Percentiles rank a stretch among this genome's conserved stretches.
Evolutionary conservation across 2,888 invertebrate genomes (phyloP).

Genomic region (Euzophera pinguis): DNA sequence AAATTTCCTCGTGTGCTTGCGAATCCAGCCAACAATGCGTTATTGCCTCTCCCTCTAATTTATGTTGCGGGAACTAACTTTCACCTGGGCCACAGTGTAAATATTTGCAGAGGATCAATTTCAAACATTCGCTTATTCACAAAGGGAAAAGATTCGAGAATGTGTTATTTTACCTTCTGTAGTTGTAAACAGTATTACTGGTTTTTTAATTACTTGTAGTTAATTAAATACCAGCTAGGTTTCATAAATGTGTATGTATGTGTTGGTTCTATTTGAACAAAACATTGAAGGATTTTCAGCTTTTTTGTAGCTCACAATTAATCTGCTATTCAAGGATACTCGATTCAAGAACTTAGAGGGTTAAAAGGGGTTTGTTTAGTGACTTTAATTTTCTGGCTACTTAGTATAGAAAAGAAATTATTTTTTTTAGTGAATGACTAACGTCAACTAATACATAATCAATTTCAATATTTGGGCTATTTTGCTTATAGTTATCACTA

Average conservation of each 20-base stretch:
- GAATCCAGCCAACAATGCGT: constrained; percentile 34
- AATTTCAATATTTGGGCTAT: no score
- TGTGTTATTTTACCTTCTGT: not conserved
- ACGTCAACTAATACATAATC: no score
- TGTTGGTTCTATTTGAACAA: no score
- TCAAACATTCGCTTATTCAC: not conserved
- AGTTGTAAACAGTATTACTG: constrained; percentile 20
- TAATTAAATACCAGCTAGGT: not conserved
- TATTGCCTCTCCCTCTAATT: constrained; percentile 43
- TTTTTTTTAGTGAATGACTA: no score
- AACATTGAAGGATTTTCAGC: no score
- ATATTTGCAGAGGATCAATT: constrained; percentile 10
- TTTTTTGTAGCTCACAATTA: no score
- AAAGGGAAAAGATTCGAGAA: not conserved
- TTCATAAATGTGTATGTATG: not conserved
- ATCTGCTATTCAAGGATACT: no score
- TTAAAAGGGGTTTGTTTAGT: no score
- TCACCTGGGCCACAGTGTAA: constrained; percentile 32
- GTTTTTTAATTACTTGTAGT: not conserved
- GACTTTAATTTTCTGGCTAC: no score
- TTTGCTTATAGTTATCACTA: no score
- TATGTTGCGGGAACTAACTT: constrained; percentile 38
- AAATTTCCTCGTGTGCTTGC: constrained; percentile 12
- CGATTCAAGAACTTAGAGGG: no score
- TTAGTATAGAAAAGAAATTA: no score